A percentile compares a stretch with the other conserved stretches of the same genome.
phyloP scores from a whole-genome alignment of 2,888 invertebrate genomes.

The Volucella inanis region DNA sequence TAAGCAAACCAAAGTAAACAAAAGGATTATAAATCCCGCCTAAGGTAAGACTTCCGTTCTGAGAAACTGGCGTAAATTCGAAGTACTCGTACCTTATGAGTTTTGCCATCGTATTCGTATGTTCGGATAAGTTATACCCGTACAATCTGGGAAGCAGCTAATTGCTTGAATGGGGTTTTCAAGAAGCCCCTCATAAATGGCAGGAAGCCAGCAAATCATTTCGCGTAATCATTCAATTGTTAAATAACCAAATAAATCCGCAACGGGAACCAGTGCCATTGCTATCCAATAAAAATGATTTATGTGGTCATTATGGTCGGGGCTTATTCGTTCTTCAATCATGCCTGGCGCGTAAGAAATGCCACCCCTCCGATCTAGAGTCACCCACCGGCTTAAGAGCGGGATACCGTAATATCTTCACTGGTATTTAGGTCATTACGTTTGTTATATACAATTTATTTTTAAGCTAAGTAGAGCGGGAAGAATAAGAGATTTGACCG shows the following conservation, averaged over 20 bases:
- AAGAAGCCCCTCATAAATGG: not conserved
- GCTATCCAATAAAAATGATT: constrained; percentile 62
- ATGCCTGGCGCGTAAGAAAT: constrained; percentile 5
- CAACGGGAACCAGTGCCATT: constrained; percentile 39
- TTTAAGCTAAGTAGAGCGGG: constrained; percentile 49
- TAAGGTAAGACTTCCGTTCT: not conserved
- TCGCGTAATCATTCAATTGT: constrained; percentile 46
- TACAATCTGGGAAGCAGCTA: not conserved
- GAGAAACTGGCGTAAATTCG: not conserved
- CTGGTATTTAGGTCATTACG: constrained; percentile 44
- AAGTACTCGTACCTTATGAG: not conserved
- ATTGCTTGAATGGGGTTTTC: not conserved
- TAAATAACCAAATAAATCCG: constrained; percentile 41
- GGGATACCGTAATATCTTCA: not conserved
- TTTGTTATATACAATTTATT: constrained; percentile 64
- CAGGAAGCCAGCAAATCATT: constrained; percentile 31
- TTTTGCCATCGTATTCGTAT: too few relatives aligned
- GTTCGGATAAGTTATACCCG: too few relatives aligned
- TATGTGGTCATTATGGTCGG: constrained; percentile 61
- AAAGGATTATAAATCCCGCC: constrained; percentile 6
- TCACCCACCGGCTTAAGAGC: not conserved
- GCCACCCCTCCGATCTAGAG: not conserved
- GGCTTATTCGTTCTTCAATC: constrained; percentile 60
- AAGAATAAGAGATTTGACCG: constrained; percentile 40
- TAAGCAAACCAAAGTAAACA: not conserved